phyloP scores from a whole-genome alignment of 2,113 vertebrate species.

The Odontesthes bonariensis region DNA sequence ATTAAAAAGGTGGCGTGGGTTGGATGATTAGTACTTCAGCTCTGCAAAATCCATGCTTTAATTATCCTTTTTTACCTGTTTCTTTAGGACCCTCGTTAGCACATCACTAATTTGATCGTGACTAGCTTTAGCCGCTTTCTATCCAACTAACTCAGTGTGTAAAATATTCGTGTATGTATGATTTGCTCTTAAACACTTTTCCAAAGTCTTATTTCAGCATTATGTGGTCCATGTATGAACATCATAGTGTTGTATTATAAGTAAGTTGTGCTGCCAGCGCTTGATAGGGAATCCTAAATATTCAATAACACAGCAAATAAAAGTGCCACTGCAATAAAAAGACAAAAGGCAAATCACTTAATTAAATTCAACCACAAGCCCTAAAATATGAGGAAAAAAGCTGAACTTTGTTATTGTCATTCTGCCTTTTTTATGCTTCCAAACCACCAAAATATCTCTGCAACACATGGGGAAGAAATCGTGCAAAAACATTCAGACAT shows the following conservation, averaged over 20 bases:
- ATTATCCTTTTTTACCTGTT: slow-evolving; percentile 53
- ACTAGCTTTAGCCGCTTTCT: slow-evolving; percentile 7
- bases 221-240: slow-evolving; percentile 39
- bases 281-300: slow-evolving; percentile 54
- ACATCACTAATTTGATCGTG: neutral
- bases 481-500: slow-evolving; percentile 56
- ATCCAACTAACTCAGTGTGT: neutral
- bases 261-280: slow-evolving; percentile 7
- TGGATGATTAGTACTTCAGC: slow-evolving; percentile 52
- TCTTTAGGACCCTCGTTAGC: slow-evolving; percentile 17
- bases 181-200: slow-evolving; percentile 31
- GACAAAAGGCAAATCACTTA: slow-evolving; percentile 64
- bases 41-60: slow-evolving; percentile 51
- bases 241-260: slow-evolving; percentile 47
- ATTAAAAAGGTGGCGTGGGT: slow-evolving; percentile 54
- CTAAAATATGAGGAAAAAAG: slow-evolving; percentile 33
- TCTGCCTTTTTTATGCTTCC: slow-evolving; percentile 23
- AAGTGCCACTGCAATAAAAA: slow-evolving; percentile 58
- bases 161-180: neutral
- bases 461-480: slow-evolving; percentile 59
- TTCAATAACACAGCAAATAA: slow-evolving; percentile 53
- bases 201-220: slow-evolving; percentile 38
- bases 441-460: slow-evolving; percentile 49
- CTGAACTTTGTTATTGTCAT: slow-evolving; percentile 21
- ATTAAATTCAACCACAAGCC: slow-evolving; percentile 58